Evolutionary conservation across 2,797 vertebrate species (phyloP), one percentile per base, ranked within the genome.

Genomic region (Alauda arvensis): DNA sequence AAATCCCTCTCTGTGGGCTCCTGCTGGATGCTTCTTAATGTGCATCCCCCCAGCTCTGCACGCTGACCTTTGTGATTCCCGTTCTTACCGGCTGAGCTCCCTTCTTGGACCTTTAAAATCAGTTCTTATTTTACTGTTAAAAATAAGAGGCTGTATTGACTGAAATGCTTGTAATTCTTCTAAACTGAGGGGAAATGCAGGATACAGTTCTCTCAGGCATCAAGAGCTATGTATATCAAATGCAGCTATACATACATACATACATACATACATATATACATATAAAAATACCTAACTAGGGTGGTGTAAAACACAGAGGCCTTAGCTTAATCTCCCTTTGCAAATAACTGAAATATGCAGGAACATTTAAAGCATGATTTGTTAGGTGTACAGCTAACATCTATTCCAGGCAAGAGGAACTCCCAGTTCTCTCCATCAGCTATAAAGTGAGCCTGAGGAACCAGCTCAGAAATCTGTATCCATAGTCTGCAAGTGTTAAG

Each of bases 111-210:
- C 52, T 81, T 57, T 77, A 23, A 45, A 37, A 19, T 28, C 31
- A 49, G 42, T 57, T 75, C 34, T 68, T 31, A 40, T 46, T 18
- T 68, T 62, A 29, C 19, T 75, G 34, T 45, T 65, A 72, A 81
- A 57, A 76, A 26, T 33, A 59, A 62, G 60, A 91, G 39, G 28
- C 9, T 82, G 6, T 46, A 42, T 25, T 5, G 1, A 53, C 18
- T 63, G 70, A 59, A 80, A 82, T 33, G 12, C 52, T 82, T 82
- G 37, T 40, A 28, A 66, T 83, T 87, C 52, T 83, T 68, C 59
- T 46, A 56, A 89, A 71, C 46, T 52, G 42, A 46, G 12, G 14
- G 40, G 34, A 87, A 87, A 78, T 28, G n/a, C 37, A n/a, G 8
- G 26, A 52, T 51, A 14, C 4, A 7, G 51, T 87, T 89, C 21